Base-by-base conservation (phyloP, 2,113 vertebrate species). In the Hoplias malabaricus region DNA sequence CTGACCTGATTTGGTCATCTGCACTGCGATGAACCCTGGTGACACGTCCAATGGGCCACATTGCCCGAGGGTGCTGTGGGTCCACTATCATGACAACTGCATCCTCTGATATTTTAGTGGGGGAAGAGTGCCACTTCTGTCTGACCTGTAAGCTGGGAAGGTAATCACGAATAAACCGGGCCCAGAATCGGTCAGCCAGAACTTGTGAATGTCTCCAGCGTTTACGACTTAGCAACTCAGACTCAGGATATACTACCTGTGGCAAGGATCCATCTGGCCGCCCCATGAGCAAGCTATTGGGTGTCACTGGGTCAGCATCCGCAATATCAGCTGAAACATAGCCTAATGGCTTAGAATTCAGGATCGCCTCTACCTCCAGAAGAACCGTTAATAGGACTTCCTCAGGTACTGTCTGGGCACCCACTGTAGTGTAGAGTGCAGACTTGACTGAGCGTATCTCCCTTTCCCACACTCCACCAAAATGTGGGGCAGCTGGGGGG, bases 401-500 rank as follows among this genome's bases (percentile, higher is more conserved):
- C 13, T 63, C 54, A 0, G 25, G 14, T 5, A 79, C 54, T 1
- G 40, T 2, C 8, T 78, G 54, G 5, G 16, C 9, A 10, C 21
- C 40, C 11, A 72, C 1, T 4, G 21, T 40, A 1, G 42, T 23
- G 2, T 63, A 43, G 6, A 72, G 57, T 0, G 68, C 57, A 2
- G n/a, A 23, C 14, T 72, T 79, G 2, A 79, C n/a, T 1, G 77
- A 72, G 12, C 40, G 6, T 1, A 65, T 31, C 9, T 79, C 77
- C 27, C 43, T n/a, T 33, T 72, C 57, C 43, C 68, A 79, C 10
- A 38, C 38, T 13, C 69, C 69, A 13, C 77, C 33, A 7, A 71
- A 72, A 19, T 72, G 77, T 4, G 21, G 69, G 0, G 40, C 42
- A 0, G 19, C 21, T 13, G 69, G 33, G 8, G 69, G 43, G 8